phyloP scores from a whole-genome alignment of 2,113 vertebrate genomes.

The Myocastor coypus region DNA sequence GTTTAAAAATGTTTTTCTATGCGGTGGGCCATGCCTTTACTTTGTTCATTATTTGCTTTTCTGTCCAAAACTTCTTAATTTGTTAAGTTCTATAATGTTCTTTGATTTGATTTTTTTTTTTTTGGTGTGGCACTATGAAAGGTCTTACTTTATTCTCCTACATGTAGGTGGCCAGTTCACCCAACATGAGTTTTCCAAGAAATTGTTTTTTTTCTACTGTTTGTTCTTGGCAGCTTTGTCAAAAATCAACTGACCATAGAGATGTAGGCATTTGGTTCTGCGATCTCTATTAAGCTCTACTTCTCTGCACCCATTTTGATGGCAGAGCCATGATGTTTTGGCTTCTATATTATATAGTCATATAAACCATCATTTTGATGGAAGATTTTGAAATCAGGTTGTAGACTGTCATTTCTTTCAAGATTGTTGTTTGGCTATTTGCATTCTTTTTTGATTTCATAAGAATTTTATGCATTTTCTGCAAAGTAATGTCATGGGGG shows the following conservation, averaged over 20 bases:
- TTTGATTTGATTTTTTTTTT: not conserved
- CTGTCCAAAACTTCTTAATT: not conserved
- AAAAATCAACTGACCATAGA: not conserved
- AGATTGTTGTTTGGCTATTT: not conserved
- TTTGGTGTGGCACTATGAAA: no score
- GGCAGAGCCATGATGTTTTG: not conserved
- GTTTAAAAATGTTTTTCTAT: not conserved
- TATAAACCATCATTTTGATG: not conserved
- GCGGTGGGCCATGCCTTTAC: not conserved
- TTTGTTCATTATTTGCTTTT: not conserved
- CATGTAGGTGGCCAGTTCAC: not conserved
- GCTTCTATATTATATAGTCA: not conserved
- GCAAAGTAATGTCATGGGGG: not conserved
- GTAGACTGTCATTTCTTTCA: not conserved
- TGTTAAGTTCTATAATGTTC: not conserved
- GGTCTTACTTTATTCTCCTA: not conserved
- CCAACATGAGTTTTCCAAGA: not conserved
- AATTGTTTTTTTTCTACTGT: not conserved
- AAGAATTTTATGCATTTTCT: not conserved
- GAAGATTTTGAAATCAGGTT: not conserved
- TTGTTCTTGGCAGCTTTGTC: not conserved
- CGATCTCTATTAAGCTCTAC: not conserved
- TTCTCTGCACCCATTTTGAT: not conserved
- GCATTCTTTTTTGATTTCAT: not conserved
- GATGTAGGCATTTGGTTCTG: not conserved